phyloP scores from a whole-genome alignment of 30 jellyfish, hydroid and myxozoan genomes.

The Euphysa ruthae region DNA sequence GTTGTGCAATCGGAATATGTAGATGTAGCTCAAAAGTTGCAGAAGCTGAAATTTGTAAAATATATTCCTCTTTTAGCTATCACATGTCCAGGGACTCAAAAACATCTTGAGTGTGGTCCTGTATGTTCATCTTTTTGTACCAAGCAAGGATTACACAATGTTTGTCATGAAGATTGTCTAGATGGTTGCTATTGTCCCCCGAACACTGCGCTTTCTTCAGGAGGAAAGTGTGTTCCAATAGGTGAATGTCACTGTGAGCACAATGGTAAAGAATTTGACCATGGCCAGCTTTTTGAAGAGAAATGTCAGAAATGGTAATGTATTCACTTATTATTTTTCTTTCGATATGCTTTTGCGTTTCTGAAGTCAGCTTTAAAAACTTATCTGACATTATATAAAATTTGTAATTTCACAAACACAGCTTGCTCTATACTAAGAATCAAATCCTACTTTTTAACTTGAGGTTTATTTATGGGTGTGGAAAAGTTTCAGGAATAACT shows the following conservation, averaged over 20 bases:
- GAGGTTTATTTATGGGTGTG: no score
- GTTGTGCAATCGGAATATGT: no score
- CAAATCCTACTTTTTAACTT: no score
- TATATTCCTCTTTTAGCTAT: no score
- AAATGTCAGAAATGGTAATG: slow-evolving; percentile 25
- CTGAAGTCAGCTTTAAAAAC: neutral
- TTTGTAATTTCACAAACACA: no score
- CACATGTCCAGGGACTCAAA: neutral
- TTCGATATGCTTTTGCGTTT: no score
- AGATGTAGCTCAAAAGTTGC: no score
- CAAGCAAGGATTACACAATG: neutral
- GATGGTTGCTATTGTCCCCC: slow-evolving; percentile 39
- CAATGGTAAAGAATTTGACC: slow-evolving; percentile 19
- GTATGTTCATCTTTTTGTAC: slow-evolving; percentile 23
- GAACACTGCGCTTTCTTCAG: slow-evolving; percentile 9
- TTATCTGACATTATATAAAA: no score
- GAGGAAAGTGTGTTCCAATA: slow-evolving; percentile 20
- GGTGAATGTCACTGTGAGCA: slow-evolving; percentile 40
- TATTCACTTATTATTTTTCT: neutral
- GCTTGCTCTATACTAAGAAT: no score
- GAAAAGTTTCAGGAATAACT: no score
- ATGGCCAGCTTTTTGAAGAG: slow-evolving; percentile 8
- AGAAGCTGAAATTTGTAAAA: no score
- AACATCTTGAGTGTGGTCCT: slow-evolving; percentile 39
- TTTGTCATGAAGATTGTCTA: slow-evolving; percentile 1